phyloP scores from a whole-genome alignment of 2,888 invertebrate species.

The Ochlodes sylvanus region DNA sequence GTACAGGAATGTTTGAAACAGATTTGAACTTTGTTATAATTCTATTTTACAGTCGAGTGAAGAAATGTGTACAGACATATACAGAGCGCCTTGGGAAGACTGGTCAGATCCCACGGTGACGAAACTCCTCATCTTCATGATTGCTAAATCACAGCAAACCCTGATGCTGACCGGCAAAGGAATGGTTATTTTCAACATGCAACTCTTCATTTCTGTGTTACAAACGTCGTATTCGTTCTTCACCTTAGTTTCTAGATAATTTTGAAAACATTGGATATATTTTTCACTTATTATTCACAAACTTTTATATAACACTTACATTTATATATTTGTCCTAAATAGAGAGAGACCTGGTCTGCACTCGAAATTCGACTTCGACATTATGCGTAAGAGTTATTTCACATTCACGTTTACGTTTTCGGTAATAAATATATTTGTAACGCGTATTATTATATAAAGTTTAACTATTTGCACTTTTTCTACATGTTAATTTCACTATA shows the following conservation, averaged over 20 bases:
- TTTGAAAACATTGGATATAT: neutral
- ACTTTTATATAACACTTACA: too few species aligned
- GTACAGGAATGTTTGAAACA: too few species aligned
- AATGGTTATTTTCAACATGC: conserved; percentile 65
- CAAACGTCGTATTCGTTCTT: conserved; percentile 72
- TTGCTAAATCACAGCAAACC: conserved; percentile 59
- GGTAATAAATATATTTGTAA: too few species aligned
- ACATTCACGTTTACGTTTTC: too few species aligned
- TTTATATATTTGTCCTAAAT: too few species aligned
- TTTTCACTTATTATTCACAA: too few species aligned
- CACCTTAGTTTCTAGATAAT: conserved; percentile 60
- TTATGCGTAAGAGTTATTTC: too few species aligned
- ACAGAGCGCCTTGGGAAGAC: conserved; percentile 58
- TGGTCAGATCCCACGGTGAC: conserved; percentile 56
- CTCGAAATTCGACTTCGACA: too few species aligned
- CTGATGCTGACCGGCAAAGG: conserved; percentile 62
- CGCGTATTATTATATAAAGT: too few species aligned
- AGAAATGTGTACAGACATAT: conserved; percentile 58
- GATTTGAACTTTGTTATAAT: neutral
- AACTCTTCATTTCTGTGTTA: conserved; percentile 67
- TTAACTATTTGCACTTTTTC: too few species aligned
- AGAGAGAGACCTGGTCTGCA: too few species aligned
- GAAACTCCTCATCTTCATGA: conserved; percentile 61
- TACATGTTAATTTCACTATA: too few species aligned
- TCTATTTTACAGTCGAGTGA: conserved; percentile 57